phyloP scores from a whole-genome alignment of 2,888 invertebrate species.

The Timema cristinae region DNA sequence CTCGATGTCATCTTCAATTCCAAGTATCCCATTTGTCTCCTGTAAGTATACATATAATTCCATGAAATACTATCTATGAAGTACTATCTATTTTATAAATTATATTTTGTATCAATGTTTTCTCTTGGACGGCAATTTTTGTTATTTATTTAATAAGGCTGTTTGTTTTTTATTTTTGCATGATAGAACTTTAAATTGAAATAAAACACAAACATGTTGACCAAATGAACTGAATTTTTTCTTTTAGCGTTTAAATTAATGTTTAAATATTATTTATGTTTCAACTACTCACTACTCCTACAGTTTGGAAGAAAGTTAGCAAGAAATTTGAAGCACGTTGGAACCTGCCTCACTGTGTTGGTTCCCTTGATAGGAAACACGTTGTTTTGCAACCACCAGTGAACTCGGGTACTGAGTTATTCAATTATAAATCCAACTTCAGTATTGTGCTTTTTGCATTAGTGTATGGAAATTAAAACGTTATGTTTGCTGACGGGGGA shows the following conservation, averaged over 20 bases:
- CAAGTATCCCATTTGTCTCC: conserved; percentile 2
- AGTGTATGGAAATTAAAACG: conserved; percentile 42
- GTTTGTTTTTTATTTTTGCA: background rate
- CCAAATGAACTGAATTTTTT: background rate
- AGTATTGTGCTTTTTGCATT: conserved; percentile 40
- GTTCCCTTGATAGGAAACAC: conserved; percentile 35
- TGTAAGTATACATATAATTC: conserved; percentile 6
- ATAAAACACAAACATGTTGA: background rate
- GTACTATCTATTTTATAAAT: conserved; percentile 1
- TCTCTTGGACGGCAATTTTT: background rate
- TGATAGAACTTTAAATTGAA: conserved; percentile 11
- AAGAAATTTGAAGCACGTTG: conserved; percentile 32
- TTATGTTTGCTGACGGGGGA: conserved; percentile 40
- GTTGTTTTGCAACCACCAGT: conserved; percentile 33
- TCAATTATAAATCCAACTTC: conserved; percentile 40
- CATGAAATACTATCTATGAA: conserved; percentile 12
- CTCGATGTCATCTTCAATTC: conserved; percentile 13
- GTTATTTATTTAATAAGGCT: background rate
- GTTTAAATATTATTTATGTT: background rate
- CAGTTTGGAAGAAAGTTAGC: conserved; percentile 14
- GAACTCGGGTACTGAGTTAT: conserved; percentile 37
- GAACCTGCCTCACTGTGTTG: conserved; percentile 39
- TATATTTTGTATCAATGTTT: background rate
- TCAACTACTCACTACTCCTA: conserved; percentile 17
- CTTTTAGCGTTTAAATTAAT: conserved; percentile 5